A percentile compares a stretch with the other conserved stretches of the same genome.
These are phyloP conservation scores for Athene noctua DNA, from an alignment of 2,113 vertebrate genomes.

Conservation along the genomic window DNA sequence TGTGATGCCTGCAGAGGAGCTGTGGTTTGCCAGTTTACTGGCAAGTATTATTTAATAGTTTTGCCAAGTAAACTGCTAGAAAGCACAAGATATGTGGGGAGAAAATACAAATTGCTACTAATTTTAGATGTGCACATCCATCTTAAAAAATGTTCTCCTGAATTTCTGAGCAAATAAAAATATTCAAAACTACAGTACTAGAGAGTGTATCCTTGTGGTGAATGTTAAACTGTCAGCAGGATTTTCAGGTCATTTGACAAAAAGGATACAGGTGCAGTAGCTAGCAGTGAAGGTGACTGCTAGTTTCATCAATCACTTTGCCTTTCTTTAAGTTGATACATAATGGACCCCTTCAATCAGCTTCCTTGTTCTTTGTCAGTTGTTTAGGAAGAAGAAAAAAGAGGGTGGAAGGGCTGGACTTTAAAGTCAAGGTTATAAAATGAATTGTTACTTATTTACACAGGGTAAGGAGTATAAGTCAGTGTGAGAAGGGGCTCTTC, in stretches of 20 bases:
- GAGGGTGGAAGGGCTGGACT: constrained; percentile 73
- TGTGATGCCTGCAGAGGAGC: not conserved
- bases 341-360: constrained; percentile 99
- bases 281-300: constrained; percentile 97
- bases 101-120: not conserved
- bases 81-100: not conserved
- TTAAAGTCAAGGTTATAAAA: constrained; percentile 93
- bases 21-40: not conserved
- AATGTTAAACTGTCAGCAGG: constrained; percentile 97
- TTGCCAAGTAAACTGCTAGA: not conserved
- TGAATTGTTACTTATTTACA: constrained; percentile 91
- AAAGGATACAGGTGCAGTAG: constrained; percentile 95
- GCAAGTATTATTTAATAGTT: not conserved
- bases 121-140: constrained; percentile 7
- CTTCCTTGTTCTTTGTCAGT: constrained; percentile 91
- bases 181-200: constrained; percentile 67
- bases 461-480: constrained; percentile 70
- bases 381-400: constrained; percentile 78
- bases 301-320: constrained; percentile 96
- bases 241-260: constrained; percentile 99
- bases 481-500: constrained; percentile 60
- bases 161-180: constrained; percentile 74
- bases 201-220: constrained; percentile 77
- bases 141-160: not conserved
- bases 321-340: constrained; percentile 99